Base-by-base conservation (phyloP, 2,888 invertebrate species). In the Eupithecia inturbata region DNA sequence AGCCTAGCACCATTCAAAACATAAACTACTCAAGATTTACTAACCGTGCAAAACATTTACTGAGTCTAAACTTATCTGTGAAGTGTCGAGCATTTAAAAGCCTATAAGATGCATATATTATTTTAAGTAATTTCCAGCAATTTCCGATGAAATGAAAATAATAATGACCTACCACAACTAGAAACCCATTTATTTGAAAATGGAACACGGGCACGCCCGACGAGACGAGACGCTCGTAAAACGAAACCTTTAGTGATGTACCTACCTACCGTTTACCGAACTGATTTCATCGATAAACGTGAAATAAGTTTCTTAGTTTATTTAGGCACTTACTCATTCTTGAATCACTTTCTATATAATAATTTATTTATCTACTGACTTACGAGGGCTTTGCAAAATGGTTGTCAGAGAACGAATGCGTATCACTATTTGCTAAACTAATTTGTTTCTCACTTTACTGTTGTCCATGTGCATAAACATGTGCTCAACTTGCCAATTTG, bases 211-310 rank as follows among this genome's bases (percentile, higher is more conserved):
- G 86, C 64, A 68, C 70, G 62, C 41, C 67, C 73, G 76, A 87
- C 88, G 90, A 90, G 90, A 91, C 88, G 90, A 90, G 90, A 91
- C 91, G 91, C 75, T 93, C 93, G 92, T 94, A 93, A 94, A 89
- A 64, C 36, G 33, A 33, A 64, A 72, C 82, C 72, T 77, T 70
- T 76, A 92, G 91, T 88, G 91, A 87, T 82, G 92, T 82, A 22
- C 10, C 28, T 39, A n/a, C n/a, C n/a, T n/a, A 49, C 71, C 12
- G 57, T 57, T 57, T 57, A 22, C 63, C 31, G 63, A 75, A 70
- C 63, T 39, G 63, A 71, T 69, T 63, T 63, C 76, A 77, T 77
- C 75, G 81, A 75, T 75, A 72, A 74, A 12, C 12, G n/a, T 26
- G 26, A 26, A 39, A 66, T 26, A 22, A 39, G 39, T 26, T 26